Percentiles rank a stretch among this genome's conserved stretches.
These are phyloP conservation scores for Saccostrea cuccullata DNA, from an alignment of 1,140 invertebrate genomes.

Conservation along the genomic window DNA sequence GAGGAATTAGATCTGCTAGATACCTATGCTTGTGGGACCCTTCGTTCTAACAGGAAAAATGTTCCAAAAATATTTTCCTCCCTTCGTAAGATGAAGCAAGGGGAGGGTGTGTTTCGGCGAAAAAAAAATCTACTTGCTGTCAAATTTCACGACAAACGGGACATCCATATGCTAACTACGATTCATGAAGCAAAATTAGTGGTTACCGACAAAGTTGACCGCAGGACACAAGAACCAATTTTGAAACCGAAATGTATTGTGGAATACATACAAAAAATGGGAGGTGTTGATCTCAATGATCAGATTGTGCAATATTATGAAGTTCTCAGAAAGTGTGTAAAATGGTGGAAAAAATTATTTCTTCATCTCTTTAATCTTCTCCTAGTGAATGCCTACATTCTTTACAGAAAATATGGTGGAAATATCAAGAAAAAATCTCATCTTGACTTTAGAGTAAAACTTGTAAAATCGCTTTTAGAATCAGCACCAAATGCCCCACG, in stretches of 20 bases:
- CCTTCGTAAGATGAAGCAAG: slow-evolving; percentile 10
- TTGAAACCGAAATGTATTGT: slow-evolving; percentile 40
- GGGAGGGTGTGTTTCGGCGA: slow-evolving; percentile 15
- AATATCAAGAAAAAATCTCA: too few relatives aligned
- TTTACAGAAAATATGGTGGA: not conserved
- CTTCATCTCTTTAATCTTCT: not conserved
- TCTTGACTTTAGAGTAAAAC: too few relatives aligned
- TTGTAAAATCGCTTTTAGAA: too few relatives aligned
- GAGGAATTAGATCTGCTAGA: not conserved
- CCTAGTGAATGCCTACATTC: not conserved
- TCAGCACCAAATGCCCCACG: too few relatives aligned
- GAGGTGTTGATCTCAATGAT: slow-evolving; percentile 51
- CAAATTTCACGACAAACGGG: slow-evolving; percentile 52
- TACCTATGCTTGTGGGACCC: slow-evolving; percentile 56
- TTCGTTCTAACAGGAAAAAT: slow-evolving; percentile 45
- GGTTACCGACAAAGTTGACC: slow-evolving; percentile 26
- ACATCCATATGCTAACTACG: slow-evolving; percentile 51
- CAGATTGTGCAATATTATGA: not conserved
- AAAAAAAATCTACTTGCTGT: slow-evolving; percentile 36
- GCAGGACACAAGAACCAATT: slow-evolving; percentile 27
- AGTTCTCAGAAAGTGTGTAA: not conserved
- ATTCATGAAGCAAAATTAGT: slow-evolving; percentile 44
- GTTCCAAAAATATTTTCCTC: slow-evolving; percentile 37
- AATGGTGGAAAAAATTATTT: not conserved
- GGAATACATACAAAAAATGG: slow-evolving; percentile 45